A percentile compares a stretch with the other conserved stretches of the same genome.
These are phyloP conservation scores for Mantis religiosa DNA, from an alignment of 2,888 invertebrate species.

Conservation along the genomic window DNA sequence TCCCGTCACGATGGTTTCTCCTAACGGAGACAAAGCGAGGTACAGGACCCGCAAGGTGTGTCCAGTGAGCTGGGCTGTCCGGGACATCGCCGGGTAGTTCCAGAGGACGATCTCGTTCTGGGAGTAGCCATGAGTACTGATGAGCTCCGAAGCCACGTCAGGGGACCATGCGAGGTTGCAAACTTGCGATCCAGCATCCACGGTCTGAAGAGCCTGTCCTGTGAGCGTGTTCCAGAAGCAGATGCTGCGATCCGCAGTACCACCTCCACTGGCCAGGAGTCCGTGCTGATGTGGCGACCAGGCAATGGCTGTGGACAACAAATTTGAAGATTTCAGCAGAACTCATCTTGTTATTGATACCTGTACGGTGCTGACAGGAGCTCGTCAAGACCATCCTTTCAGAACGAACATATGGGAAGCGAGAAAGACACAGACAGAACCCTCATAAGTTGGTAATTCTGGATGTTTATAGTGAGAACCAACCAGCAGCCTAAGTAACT, in stretches of 20 bases:
- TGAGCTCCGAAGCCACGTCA: conserved; percentile 37
- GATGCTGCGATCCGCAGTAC: conserved; percentile 94
- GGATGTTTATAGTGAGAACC: no score
- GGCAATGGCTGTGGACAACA: conserved; percentile 73
- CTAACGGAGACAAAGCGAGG: conserved; percentile 93
- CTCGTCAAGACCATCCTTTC: no score
- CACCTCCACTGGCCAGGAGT: conserved; percentile 92
- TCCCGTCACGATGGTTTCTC: conserved; percentile 96
- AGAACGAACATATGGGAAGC: no score
- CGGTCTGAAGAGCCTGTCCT: conserved; percentile 95
- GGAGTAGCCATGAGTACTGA: conserved; percentile 95
- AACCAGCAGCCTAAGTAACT: no score
- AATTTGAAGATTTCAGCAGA: no score
- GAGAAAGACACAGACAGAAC: no score
- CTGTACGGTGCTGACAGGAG: no score
- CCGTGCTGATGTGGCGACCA: conserved; percentile 99
- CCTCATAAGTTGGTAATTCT: no score
- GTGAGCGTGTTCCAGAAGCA: conserved; percentile 98
- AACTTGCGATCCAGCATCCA: conserved; percentile 97
- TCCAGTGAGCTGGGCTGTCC: conserved; percentile 94
- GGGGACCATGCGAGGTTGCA: conserved; percentile 95
- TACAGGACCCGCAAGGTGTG: conserved; percentile 95
- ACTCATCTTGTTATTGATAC: no score
- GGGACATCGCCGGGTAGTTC: conserved; percentile 96
- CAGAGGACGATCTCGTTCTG: conserved; percentile 98